Percentiles rank a stretch among this genome's conserved stretches.
Conservation (phyloP, 2,797 vertebrate species). For the Peromyscus melanophrys region DNA sequence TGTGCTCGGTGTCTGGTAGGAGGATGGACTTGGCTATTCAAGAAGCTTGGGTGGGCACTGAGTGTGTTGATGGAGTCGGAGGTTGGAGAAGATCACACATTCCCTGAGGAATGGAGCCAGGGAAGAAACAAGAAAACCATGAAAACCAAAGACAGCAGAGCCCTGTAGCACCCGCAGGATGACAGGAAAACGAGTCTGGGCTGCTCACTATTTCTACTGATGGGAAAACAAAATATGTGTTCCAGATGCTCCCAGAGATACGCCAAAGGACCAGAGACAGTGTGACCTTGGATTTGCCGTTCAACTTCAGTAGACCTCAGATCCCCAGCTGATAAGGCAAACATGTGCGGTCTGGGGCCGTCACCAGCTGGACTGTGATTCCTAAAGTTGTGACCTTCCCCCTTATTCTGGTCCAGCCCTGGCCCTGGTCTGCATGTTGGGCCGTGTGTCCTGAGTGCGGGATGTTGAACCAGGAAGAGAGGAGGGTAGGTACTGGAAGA, state of each 20-base stretch:
- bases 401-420: background rate
- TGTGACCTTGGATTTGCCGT: background rate
- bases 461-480: background rate
- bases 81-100: background rate
- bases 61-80: background rate
- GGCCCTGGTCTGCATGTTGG: background rate
- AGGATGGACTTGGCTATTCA: background rate
- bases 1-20: background rate
- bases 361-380: background rate
- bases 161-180: too few species aligned
- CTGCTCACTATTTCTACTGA: background rate
- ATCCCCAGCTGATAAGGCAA: background rate
- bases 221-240: background rate
- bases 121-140: background rate
- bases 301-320: background rate
- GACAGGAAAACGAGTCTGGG: background rate
- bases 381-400: background rate
- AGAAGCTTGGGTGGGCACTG: too few species aligned
- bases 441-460: background rate
- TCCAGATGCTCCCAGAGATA: background rate
- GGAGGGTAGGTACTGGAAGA: background rate
- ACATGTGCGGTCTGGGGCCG: background rate
- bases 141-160: background rate
- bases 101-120: background rate
- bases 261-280: background rate